Conservation (phyloP, 2,888 invertebrate genomes). For the Tiliacea aurago region DNA sequence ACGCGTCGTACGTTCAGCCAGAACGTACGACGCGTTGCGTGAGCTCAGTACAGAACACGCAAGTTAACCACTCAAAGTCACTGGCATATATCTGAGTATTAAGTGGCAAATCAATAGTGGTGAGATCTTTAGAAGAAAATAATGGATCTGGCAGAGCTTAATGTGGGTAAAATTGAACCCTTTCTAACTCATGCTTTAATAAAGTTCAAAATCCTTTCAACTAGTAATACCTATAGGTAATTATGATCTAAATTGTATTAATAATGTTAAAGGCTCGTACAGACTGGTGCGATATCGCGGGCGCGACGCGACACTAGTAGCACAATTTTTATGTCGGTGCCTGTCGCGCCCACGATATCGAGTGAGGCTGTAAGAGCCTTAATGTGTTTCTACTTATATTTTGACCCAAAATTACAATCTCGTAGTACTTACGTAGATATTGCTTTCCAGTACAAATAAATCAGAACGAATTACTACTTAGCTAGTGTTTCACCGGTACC, state of each 20-base stretch:
- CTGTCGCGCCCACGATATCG: too few species aligned
- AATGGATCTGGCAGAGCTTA: neutral
- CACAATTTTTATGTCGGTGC: too few species aligned
- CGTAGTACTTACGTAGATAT: neutral
- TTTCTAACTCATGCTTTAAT: neutral
- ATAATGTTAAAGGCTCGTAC: too few species aligned
- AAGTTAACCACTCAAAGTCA: too few species aligned
- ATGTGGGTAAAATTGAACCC: neutral
- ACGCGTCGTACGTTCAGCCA: too few species aligned
- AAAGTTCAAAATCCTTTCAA: neutral
- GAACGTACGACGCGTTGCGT: too few species aligned
- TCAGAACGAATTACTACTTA: constrained; percentile 26
- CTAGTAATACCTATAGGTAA: neutral
- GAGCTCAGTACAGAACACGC: too few species aligned
- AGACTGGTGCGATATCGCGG: too few species aligned
- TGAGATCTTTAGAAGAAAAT: constrained; percentile 1
- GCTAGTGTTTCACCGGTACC: constrained; percentile 7
- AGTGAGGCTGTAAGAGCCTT: too few species aligned
- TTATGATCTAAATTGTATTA: neutral
- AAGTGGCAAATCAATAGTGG: constrained; percentile 15
- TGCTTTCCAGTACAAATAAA: constrained; percentile 28
- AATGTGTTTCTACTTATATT: neutral
- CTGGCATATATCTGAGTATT: too few species aligned
- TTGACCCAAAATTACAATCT: neutral
- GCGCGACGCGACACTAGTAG: too few species aligned